These are phyloP conservation scores for Heterodera filipjevi DNA, from an alignment of 2,888 invertebrate genomes.

Conservation along the genomic window DNA sequence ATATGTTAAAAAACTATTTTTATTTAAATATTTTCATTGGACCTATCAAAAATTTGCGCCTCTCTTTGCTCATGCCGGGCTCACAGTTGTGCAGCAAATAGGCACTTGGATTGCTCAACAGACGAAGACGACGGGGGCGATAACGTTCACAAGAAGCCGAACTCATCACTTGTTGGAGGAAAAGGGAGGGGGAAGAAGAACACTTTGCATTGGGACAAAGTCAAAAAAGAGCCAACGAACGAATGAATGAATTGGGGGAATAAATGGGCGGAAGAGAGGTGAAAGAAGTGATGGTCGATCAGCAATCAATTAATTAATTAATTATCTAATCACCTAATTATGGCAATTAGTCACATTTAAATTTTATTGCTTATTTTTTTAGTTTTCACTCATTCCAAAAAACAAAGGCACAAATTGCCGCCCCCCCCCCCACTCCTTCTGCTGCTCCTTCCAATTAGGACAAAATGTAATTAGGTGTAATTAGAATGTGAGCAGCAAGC, in stretches of 20 bases:
- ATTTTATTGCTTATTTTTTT: no score
- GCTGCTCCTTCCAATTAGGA: background rate
- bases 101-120: slow-evolving; percentile 25
- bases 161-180: slow-evolving; percentile 3
- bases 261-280: background rate
- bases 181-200: background rate
- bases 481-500: background rate
- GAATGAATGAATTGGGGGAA: no score
- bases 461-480: background rate
- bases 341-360: no score
- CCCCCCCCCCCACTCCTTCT: no score
- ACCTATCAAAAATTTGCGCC: slow-evolving; percentile 52
- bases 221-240: no score
- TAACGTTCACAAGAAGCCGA: slow-evolving; percentile 1
- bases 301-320: no score
- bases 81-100: slow-evolving; percentile 41
- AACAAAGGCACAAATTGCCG: no score
- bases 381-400: no score
- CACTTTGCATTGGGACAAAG: no score
- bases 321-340: background rate
- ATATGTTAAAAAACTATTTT: no score
- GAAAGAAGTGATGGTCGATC: background rate
- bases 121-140: background rate
- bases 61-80: slow-evolving; percentile 45
- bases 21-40: background rate